phyloP scores from a whole-genome alignment of 1,140 invertebrate species.

The Harpegnathos saltator region DNA sequence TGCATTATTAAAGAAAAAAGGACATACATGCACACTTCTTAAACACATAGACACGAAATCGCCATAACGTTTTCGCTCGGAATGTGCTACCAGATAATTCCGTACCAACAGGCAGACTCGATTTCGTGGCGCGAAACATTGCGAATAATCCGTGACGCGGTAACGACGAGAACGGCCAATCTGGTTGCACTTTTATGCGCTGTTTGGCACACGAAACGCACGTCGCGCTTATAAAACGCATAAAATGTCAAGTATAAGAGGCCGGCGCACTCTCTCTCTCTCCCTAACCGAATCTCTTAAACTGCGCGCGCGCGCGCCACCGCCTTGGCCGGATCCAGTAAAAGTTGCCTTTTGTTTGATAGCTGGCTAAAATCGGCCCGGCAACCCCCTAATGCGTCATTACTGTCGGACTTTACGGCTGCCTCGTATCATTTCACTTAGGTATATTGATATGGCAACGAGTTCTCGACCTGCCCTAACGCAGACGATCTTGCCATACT shows the following conservation, averaged over 20 bases:
- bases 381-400: constrained; percentile 86
- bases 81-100: constrained; percentile 42
- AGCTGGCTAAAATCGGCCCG: constrained; percentile 85
- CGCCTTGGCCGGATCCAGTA: constrained; percentile 82
- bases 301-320: constrained; percentile 64
- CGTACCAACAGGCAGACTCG: constrained; percentile 50
- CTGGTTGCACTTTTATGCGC: constrained; percentile 73
- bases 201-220: constrained; percentile 80
- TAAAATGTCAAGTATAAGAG: constrained; percentile 80
- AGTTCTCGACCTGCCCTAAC: constrained; percentile 83
- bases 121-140: constrained; percentile 68
- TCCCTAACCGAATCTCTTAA: constrained; percentile 79
- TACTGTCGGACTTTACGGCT: constrained; percentile 86
- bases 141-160: constrained; percentile 72
- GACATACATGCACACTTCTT: not conserved
- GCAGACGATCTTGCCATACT: constrained; percentile 62
- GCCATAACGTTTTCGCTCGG: constrained; percentile 11
- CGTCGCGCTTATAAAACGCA: constrained; percentile 81
- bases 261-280: constrained; percentile 71
- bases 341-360: constrained; percentile 86
- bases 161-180: constrained; percentile 73
- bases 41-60: not conserved
- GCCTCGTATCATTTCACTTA: constrained; percentile 87
- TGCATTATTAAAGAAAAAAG: not conserved
- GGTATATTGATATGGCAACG: constrained; percentile 87